A percentile compares a stretch with the other conserved stretches of the same genome.
Evolutionary conservation across 2,797 vertebrate species (phyloP).

Genomic region (Lacerta viridis): DNA sequence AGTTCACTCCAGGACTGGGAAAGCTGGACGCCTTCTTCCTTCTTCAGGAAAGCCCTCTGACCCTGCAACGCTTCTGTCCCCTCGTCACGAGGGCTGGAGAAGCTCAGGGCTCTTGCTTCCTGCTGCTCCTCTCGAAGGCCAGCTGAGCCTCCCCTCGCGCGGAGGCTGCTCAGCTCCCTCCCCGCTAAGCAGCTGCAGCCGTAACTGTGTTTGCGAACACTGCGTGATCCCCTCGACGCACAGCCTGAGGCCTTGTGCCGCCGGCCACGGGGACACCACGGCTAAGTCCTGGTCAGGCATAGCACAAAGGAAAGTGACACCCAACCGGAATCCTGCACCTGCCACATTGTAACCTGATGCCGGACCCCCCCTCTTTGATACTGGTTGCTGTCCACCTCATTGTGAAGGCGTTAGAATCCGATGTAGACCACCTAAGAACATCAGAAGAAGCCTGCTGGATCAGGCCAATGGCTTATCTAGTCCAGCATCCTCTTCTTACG

Average conservation of each 20-base stretch:
- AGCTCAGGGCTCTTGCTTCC: constrained; percentile 37
- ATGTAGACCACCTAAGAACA: too few species aligned
- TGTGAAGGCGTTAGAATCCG: too few species aligned
- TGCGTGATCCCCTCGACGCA: constrained; percentile 45
- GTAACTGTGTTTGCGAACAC: constrained; percentile 70
- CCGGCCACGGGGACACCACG: constrained; percentile 61
- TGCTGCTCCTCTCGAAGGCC: background rate
- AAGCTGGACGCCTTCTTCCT: constrained; percentile 67
- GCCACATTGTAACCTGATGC: background rate
- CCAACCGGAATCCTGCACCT: background rate
- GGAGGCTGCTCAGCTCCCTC: constrained; percentile 47
- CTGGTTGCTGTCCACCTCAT: too few species aligned
- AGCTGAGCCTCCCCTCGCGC: background rate
- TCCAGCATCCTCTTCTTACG: too few species aligned
- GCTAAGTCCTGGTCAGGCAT: constrained; percentile 69
- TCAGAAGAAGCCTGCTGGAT: too few species aligned
- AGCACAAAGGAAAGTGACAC: constrained; percentile 49
- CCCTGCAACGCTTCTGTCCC: fast-evolving
- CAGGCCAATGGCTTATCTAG: too few species aligned
- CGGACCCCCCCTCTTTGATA: fast-evolving
- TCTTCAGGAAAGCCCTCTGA: constrained; percentile 1
- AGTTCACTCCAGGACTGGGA: constrained; percentile 66
- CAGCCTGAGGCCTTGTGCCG: background rate
- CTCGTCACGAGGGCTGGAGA: constrained; percentile 21
- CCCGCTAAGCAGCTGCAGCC: constrained; percentile 69